A percentile compares a stretch with the other conserved stretches of the same genome.
phyloP scores from a whole-genome alignment of 2,113 vertebrate genomes.

The Poicephalus meyeri region DNA sequence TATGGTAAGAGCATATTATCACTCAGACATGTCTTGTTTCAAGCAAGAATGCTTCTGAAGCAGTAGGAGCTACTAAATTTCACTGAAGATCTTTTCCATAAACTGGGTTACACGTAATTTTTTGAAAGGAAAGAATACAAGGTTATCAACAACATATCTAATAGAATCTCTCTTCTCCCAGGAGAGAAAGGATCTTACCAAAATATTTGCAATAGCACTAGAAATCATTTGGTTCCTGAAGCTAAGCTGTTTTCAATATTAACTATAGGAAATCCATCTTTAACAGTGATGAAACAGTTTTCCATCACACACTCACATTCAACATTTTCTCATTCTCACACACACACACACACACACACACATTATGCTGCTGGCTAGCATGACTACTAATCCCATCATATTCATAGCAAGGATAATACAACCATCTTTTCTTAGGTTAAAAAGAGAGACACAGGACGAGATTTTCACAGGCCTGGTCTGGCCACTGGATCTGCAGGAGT shows the following conservation, averaged over 20 bases:
- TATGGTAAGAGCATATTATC: not conserved
- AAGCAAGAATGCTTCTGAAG: not conserved
- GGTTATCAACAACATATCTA: not conserved
- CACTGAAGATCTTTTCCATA: not conserved
- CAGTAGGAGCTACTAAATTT: not conserved
- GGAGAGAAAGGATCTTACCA: not conserved
- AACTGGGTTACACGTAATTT: not conserved
- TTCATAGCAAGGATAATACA: too few species aligned
- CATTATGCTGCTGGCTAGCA: too few species aligned
- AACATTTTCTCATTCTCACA: too few species aligned
- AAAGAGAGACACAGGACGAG: too few species aligned
- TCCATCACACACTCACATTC: too few species aligned
- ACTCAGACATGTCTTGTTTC: not conserved
- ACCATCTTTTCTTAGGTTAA: too few species aligned
- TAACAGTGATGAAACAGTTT: not conserved
- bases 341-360: too few species aligned
- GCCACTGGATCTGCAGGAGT: too few species aligned
- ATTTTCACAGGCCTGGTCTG: too few species aligned
- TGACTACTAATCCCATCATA: too few species aligned
- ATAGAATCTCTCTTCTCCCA: not conserved
- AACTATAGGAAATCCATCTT: not conserved
- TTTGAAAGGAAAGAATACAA: not conserved
- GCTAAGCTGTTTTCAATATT: not conserved
- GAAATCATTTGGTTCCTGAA: not conserved
- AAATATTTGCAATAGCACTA: not conserved